phyloP scores from a whole-genome alignment of 2,888 invertebrate species.

The Melipona beecheii region DNA sequence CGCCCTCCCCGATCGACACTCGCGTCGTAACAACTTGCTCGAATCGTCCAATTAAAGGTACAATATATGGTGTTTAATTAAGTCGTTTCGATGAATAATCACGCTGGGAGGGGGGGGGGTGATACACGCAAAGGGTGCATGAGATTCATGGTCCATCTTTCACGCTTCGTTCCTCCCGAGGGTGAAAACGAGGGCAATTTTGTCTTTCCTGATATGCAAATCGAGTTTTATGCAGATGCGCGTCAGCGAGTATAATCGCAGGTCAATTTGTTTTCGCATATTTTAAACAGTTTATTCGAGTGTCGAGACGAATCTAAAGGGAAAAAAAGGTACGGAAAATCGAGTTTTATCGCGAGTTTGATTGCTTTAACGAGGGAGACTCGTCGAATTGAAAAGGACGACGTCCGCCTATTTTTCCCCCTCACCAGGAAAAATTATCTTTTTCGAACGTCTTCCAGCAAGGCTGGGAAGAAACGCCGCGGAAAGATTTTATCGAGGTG shows the following conservation, averaged over 20 bases:
- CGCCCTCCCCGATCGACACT: background rate
- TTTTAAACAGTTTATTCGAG: background rate
- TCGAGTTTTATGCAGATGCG: constrained; percentile 1
- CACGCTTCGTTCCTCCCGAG: background rate
- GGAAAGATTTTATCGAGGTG: constrained; percentile 48
- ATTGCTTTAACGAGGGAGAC: too few species aligned
- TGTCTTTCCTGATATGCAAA: constrained; percentile 8
- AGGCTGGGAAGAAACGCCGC: background rate
- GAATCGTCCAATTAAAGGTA: background rate
- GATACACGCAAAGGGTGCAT: background rate
- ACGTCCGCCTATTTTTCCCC: background rate
- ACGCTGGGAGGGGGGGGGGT: background rate
- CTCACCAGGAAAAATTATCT: constrained; percentile 46
- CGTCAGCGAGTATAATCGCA: background rate
- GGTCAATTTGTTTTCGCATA: background rate
- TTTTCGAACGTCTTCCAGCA: constrained; percentile 28
- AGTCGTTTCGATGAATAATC: constrained; percentile 14
- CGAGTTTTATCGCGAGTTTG: too few species aligned
- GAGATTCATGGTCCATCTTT: background rate
- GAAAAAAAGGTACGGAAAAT: background rate
- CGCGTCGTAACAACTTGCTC: background rate
- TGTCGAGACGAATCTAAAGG: background rate
- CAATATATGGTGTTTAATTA: constrained; percentile 21
- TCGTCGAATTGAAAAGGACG: background rate
- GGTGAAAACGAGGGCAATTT: constrained; percentile 26